Conservation (phyloP, 2,113 vertebrate species). For the Jaculus jaculus region DNA sequence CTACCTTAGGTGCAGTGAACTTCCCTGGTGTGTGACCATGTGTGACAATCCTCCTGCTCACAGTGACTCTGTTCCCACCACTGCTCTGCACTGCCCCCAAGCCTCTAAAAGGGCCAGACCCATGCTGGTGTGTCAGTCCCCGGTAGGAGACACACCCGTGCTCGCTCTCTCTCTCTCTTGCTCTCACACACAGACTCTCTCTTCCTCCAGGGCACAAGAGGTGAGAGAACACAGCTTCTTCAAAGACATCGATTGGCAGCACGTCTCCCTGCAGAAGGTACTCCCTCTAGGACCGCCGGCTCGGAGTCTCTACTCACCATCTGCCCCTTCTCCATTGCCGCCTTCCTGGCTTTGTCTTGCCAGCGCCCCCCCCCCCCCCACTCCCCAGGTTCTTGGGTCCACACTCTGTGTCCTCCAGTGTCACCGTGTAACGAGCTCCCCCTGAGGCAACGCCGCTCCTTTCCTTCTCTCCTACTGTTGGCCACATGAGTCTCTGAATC, state of each 20-base stretch:
- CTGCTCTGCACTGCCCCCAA: neutral
- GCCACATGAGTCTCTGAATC: no score
- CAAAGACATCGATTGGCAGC: conserved; percentile 98
- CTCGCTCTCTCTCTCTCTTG: neutral
- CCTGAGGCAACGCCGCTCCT: fast-evolving
- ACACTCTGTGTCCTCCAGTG: neutral
- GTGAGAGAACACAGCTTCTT: conserved; percentile 97
- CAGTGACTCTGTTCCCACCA: neutral
- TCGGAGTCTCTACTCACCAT: fast-evolving
- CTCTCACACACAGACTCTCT: neutral
- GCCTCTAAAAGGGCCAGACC: no score
- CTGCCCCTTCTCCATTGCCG: neutral
- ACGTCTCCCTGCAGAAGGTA: conserved; percentile 98
- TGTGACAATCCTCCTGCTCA: neutral
- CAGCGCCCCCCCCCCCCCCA: fast-evolving
- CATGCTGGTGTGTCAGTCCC: no score
- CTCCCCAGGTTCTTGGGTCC: no score
- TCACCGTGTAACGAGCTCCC: fast-evolving
- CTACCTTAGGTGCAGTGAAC: neutral
- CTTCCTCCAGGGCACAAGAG: conserved; percentile 90
- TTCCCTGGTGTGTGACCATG: fast-evolving
- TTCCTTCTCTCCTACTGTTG: neutral
- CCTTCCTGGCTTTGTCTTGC: no score
- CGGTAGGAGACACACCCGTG: neutral
- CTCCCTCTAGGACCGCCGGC: fast-evolving